Evolutionary conservation across 1,140 invertebrate genomes (phyloP), one percentile per base, ranked within the genome.

Genomic region (Oryzaephilus surinamensis): DNA sequence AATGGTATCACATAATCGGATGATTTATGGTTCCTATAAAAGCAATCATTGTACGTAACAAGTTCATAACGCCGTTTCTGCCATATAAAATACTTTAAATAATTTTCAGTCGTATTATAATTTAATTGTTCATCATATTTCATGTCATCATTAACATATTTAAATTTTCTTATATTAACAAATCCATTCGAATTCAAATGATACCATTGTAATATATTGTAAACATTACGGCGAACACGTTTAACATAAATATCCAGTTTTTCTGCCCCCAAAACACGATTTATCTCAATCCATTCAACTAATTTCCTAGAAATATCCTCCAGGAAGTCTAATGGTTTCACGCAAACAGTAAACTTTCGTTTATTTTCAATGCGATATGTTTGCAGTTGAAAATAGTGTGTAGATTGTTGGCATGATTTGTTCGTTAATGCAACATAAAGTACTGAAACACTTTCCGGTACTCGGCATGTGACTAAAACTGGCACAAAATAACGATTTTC

Each of bases 31-130:
- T 77, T 79, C 48, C 76, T 71, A 54, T 84, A 83, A 30, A 83
- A 72, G 42, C 77, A 79, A 43, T 83, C 79, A 55, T 84, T 84
- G 54, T 84, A 84, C 0, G 79, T 71, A 36, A 83, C 64, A 20
- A 84, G 60, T 55, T 84, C 80, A 61, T 79, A 71, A 43, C 77
- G 64, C 41, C 81, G 63, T 43, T 79, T 73, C 45, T 81, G 78
- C 75, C 79, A 81, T 7, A 78, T 54, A 4, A n/a, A n/a, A n/a
- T n/a, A n/a, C n/a, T n/a, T n/a, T n/a, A n/a, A 10, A 29, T 18
- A 16, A 13, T 4, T 27, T 21, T 8, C 24, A 29, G n/a, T 38
- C 30, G 29, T 41, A 19, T 5, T 1, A 3, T 10, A 13, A 27
- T 8, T 43, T 30, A 19, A 35, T 13, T 11, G 17, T 16, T 14